phyloP scores from a whole-genome alignment of 1,140 invertebrate species.

The Penaeus chinensis region DNA sequence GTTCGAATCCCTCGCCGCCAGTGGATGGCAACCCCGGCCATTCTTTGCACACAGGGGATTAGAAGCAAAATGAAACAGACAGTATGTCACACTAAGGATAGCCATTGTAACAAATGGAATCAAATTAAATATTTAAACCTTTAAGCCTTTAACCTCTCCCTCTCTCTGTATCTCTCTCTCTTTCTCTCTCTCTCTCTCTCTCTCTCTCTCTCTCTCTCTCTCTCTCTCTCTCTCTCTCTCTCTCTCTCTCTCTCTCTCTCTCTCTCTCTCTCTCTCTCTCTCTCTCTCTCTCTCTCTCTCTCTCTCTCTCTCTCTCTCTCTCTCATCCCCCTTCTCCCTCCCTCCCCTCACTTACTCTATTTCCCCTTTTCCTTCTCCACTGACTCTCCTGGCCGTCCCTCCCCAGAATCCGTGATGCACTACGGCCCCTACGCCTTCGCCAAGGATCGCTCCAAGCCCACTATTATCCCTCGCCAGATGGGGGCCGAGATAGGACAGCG shows the following conservation, averaged over 20 bases:
- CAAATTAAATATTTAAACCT: too few relatives aligned
- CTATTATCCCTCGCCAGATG: slow-evolving; percentile 69
- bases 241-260: background rate
- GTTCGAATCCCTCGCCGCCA: too few relatives aligned
- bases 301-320: background rate
- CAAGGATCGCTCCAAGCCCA: slow-evolving; percentile 67
- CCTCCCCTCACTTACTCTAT: background rate
- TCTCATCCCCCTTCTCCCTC: background rate
- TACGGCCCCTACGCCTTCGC: slow-evolving; percentile 72
- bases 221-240: background rate
- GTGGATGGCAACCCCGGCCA: too few relatives aligned
- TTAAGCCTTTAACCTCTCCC: too few relatives aligned
- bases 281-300: slow-evolving; percentile 22
- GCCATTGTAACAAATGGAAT: too few relatives aligned
- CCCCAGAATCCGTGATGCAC: slow-evolving; percentile 70
- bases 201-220: too few relatives aligned
- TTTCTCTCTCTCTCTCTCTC: too few relatives aligned
- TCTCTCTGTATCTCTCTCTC: too few relatives aligned
- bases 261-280: slow-evolving; percentile 16
- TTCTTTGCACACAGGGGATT: too few relatives aligned
- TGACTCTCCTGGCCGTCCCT: slow-evolving; percentile 69
- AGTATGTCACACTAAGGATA: too few relatives aligned
- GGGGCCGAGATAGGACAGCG: slow-evolving; percentile 70
- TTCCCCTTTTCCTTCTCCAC: slow-evolving; percentile 66
- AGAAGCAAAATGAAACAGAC: too few relatives aligned